Evolutionary conservation across 2,113 vertebrate species (phyloP).

Genomic region (Cephalopterus ornatus): DNA sequence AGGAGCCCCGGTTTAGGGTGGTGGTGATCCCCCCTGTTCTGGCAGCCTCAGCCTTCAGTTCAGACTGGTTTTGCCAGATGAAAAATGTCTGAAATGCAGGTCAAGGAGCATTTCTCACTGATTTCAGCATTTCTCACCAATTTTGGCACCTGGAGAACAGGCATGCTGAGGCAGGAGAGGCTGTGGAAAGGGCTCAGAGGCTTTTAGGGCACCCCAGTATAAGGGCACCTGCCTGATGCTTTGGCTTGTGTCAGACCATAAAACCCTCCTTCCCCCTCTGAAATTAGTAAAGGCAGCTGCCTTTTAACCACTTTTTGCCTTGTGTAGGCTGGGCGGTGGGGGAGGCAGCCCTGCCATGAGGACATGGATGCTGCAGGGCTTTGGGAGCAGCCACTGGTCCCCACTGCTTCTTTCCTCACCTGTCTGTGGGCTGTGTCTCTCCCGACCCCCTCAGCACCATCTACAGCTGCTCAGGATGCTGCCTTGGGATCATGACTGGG

Average conservation of each 20-base stretch:
- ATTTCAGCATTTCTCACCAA: neutral
- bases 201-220: neutral
- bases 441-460: accelerated
- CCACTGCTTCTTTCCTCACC: neutral
- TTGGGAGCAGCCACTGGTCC: neutral
- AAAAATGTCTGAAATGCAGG: neutral
- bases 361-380: neutral
- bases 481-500: accelerated
- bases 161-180: neutral
- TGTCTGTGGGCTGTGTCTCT: accelerated
- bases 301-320: neutral
- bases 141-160: neutral
- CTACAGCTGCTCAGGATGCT: neutral
- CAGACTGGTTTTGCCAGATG: neutral
- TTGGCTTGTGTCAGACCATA: neutral
- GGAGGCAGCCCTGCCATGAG: neutral
- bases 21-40: neutral
- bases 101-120: neutral
- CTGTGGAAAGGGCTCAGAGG: neutral
- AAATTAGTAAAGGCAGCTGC: neutral
- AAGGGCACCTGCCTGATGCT: neutral
- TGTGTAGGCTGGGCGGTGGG: neutral
- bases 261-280: neutral
- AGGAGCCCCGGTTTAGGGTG: neutral
- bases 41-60: neutral